Evolutionary conservation across 2,888 invertebrate species (phyloP), one percentile per base, ranked within the genome.

Genomic region (Camponotus fellah): DNA sequence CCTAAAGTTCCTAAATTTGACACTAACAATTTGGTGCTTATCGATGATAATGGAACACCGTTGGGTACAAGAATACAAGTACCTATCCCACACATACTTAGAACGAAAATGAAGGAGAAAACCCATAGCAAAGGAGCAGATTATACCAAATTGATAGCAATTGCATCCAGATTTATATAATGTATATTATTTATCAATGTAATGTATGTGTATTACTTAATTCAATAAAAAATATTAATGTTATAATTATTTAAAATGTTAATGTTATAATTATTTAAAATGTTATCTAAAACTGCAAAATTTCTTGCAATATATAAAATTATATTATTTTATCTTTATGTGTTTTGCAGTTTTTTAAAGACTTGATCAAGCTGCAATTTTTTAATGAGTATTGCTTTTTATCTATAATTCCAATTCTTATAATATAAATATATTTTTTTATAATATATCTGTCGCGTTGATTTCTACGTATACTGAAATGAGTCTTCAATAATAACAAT

Each of bases 21-120:
- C 94, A 98, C 97, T 92, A 99, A 99, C 94, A 99, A 99, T 95
- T 95, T 99, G 79, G 99, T 99, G 0, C 95, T 99, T 0, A 97
- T 99, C 62, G 99, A 99, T 93, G 99, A 99, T 92, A 98, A 96
- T 92, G 99, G 99, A 26, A 97, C 98, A 17, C 99, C 99, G 0
- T 95, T 99, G 4, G 99, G 99, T 26, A 99, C 98, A 1, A 96
- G 99, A 90, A 98, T 99, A 90, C 97, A 98, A 91, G 99, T 98
- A 1, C 99, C 99, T 0, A 97, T 99, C 86, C 99, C 99, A 0
- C 98, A 98, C 3, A 96, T 98, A 85, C 95, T 99, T 71, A 96
- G 99, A 79, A 98, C 97, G 12, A 97, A 98, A 85, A 95, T 98
- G 53, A 98, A 98, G 94, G 97, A 97, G 90, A 97, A 97, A 92